Evolutionary conservation across 2,113 vertebrate species (phyloP), one percentile per base, ranked within the genome.

Genomic region (Micromys minutus): DNA sequence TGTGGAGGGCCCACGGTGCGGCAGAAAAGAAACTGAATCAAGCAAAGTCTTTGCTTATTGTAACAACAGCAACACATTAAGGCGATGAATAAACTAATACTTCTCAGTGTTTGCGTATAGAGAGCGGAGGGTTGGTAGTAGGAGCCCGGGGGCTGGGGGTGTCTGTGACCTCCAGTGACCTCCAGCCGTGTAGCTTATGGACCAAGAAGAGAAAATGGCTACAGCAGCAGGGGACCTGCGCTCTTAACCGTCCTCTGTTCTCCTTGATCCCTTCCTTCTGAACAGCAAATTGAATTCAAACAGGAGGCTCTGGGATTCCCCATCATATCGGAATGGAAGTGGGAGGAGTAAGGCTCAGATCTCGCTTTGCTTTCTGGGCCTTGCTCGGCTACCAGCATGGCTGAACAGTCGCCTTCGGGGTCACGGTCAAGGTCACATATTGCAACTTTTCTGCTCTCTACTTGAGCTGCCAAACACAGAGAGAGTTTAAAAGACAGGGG

Each of bases 251-350:
- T 90, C 17, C 90, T 88, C 59, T 55, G 92, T 79, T 91, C 69
- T 57, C 9, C 57, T 55, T 87, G 88, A 94, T 96, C 95, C 50
- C 47, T 94, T 47, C 29, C 80, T 84, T 94, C 84, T 95, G 61
- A 90, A 85, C 85, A 93, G 59, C 65, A 96, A 94, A 92, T 67
- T 93, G 91, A 83, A 79, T 87, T 96, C 34, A 79, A 77, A 59
- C 59, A 81, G 71, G 29, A 91, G 61, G 72, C 90, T 92, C 29
- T 7, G 72, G n/a, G 71, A 77, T 63, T 95, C 87, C 72, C 12
- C 2, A 31, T 31, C 71, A 74, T 45, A 94, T 59, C 5, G 67
- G 75, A 57, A 34, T 45, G 39, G 71, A 92, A 79, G 89, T 21
- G 72, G 65, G 69, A 92, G 75, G 63, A 52, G 71, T 50, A 36